phyloP scores from a whole-genome alignment of 2,113 vertebrate genomes.

The Poeciliopsis occidentalis region DNA sequence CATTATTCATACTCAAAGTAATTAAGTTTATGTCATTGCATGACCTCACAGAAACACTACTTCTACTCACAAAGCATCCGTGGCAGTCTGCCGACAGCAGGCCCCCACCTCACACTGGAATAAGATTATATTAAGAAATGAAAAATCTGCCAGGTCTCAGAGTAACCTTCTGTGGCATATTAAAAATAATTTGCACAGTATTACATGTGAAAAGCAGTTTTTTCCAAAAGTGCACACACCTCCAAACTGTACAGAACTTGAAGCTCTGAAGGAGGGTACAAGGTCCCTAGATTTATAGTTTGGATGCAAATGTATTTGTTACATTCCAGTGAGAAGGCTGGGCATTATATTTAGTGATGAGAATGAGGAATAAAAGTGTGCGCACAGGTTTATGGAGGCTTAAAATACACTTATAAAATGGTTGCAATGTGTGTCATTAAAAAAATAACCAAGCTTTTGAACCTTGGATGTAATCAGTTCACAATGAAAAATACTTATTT shows the following conservation, averaged over 20 bases:
- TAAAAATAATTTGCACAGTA: too few species aligned
- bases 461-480: not conserved
- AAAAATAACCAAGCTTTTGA: not conserved
- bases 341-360: too few species aligned
- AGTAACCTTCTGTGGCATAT: not conserved
- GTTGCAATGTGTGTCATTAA: not conserved
- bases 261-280: not conserved
- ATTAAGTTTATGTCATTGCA: slow-evolving; percentile 50
- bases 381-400: not conserved
- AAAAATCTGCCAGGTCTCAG: not conserved
- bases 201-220: not conserved
- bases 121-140: not conserved
- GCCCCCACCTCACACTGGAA: not conserved
- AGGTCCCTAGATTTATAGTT: not conserved
- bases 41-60: slow-evolving; percentile 38
- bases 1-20: slow-evolving; percentile 46
- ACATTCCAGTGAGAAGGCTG: not conserved
- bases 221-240: not conserved
- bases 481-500: not conserved
- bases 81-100: slow-evolving; percentile 26
- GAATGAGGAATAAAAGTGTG: too few species aligned
- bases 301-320: not conserved
- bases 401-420: not conserved
- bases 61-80: slow-evolving; percentile 45
- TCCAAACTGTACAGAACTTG: not conserved